These are phyloP conservation scores for Mus minutoides DNA, from an alignment of 2,797 vertebrate species.

Conservation along the genomic window DNA sequence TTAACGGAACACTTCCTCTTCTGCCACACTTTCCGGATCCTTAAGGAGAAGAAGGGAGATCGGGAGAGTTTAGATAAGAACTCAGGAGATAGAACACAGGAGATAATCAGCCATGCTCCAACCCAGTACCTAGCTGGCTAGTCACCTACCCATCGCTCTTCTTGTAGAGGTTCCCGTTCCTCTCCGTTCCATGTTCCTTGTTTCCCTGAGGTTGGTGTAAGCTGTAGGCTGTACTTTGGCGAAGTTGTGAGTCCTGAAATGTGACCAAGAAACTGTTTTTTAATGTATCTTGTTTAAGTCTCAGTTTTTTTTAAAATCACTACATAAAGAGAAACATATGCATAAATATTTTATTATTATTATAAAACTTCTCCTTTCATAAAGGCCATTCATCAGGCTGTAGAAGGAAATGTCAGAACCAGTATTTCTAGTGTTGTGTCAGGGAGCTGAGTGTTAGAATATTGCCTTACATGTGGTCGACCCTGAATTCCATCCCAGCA, in stretches of 20 bases:
- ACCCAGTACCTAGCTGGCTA: accelerated
- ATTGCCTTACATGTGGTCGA: not conserved
- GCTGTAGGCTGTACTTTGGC: slow-evolving; percentile 96
- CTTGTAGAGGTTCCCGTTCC: slow-evolving; percentile 95
- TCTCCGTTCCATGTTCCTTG: slow-evolving; percentile 98
- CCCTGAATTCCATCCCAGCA: not conserved
- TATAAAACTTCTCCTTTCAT: not conserved
- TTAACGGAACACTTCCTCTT: slow-evolving; percentile 98
- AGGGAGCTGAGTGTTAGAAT: not conserved
- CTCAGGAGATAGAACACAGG: not conserved
- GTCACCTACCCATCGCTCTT: slow-evolving; percentile 96
- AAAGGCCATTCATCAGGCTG: not conserved
- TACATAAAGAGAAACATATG: not conserved
- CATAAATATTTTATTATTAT: not conserved
- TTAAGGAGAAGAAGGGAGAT: slow-evolving; percentile 81
- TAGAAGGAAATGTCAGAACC: not conserved
- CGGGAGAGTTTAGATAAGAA: slow-evolving; percentile 9
- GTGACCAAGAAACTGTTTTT: not conserved
- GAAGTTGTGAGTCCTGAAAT: slow-evolving; percentile 94
- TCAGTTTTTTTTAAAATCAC: not conserved
- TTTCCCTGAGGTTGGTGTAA: slow-evolving; percentile 99
- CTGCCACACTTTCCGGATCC: slow-evolving; percentile 99
- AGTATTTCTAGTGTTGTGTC: not conserved
- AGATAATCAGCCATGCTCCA: accelerated
- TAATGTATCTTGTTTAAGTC: not conserved